A percentile compares a stretch with the other conserved stretches of the same genome.
phyloP scores from a whole-genome alignment of 2,113 vertebrate species.

The Macquaria australasica region DNA sequence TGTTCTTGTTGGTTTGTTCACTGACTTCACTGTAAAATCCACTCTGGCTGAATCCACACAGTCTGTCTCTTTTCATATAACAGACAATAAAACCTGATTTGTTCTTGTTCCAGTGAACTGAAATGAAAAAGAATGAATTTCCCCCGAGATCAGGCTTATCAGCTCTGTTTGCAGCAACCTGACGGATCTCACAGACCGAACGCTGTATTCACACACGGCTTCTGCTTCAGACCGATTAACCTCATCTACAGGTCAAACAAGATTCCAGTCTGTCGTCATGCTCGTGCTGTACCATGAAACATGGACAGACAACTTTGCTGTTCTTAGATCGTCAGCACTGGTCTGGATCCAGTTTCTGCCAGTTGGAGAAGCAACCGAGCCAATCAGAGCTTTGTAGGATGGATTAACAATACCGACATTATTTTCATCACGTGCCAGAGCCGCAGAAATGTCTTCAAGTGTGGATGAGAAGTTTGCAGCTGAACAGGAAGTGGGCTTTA shows the following conservation, averaged over 20 bases:
- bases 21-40: too few relatives aligned
- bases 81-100: too few relatives aligned
- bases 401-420: too few relatives aligned
- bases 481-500: too few relatives aligned
- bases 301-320: too few relatives aligned
- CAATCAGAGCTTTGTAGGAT: too few relatives aligned
- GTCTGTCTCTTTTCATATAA: background rate
- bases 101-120: background rate
- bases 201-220: background rate
- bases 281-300: background rate
- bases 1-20: background rate
- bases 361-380: too few relatives aligned
- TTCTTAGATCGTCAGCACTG: background rate
- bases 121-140: background rate
- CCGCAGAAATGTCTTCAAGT: too few relatives aligned
- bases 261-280: background rate
- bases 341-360: background rate
- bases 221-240: too few relatives aligned
- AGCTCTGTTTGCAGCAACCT: background rate
- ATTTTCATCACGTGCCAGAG: too few relatives aligned
- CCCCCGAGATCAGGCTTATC: background rate
- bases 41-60: background rate
- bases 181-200: background rate
- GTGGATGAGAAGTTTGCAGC: too few relatives aligned
- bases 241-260: too few relatives aligned